phyloP scores from a whole-genome alignment of 2,113 vertebrate genomes.

The Erinaceus europaeus region DNA sequence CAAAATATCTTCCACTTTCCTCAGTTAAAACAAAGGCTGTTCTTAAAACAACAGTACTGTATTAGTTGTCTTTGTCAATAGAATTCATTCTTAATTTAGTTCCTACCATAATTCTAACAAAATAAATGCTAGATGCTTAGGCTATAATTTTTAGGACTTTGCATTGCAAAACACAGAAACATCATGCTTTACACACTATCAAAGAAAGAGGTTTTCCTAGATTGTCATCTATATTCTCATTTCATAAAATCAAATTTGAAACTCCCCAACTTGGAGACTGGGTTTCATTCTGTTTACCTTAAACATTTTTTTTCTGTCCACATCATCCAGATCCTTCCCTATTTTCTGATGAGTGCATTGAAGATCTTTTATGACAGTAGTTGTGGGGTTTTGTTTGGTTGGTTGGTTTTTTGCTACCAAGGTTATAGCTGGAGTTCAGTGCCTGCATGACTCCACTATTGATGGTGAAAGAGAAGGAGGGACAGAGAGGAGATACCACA shows the following conservation, averaged over 20 bases:
- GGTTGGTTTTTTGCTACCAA: no score
- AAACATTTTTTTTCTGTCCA: neutral
- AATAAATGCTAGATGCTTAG: neutral
- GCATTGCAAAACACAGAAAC: constrained; percentile 28
- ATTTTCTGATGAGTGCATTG: no score
- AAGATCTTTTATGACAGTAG: no score
- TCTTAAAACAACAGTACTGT: constrained; percentile 17
- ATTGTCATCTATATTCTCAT: neutral
- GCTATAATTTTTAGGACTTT: constrained; percentile 36
- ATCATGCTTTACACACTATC: neutral
- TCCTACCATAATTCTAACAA: constrained; percentile 13
- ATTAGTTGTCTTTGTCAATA: neutral
- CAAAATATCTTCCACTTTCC: neutral
- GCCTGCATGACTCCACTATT: no score
- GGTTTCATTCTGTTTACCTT: neutral
- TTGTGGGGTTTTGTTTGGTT: no score
- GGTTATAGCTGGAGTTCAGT: no score
- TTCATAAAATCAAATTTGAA: constrained; percentile 45
- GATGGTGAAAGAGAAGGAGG: no score
- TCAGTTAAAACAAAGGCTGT: constrained; percentile 21
- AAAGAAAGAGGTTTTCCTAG: neutral
- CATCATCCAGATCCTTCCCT: neutral
- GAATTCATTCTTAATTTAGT: constrained; percentile 22
- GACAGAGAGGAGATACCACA: no score
- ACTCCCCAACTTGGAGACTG: neutral